Evolutionary conservation across 2,797 vertebrate species (phyloP).

Genomic region (Triplophysa yarkandensis): DNA sequence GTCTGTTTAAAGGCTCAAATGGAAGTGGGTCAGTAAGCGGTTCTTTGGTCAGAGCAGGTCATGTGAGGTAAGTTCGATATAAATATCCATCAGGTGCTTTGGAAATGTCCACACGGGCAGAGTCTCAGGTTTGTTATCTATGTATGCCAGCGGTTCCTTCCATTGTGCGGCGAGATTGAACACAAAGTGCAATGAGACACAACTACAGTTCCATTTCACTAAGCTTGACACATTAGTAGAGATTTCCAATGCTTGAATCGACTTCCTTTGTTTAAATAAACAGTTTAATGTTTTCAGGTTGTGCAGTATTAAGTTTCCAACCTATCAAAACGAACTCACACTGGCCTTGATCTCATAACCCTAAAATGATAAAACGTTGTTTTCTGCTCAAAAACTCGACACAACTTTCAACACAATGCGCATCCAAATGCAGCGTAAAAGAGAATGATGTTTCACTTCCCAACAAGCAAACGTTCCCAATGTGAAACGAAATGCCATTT

Average conservation of each 20-base stretch:
- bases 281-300: not conserved
- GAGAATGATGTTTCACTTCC: not conserved
- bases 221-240: slow-evolving; percentile 2
- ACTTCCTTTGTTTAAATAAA: not conserved
- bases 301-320: not conserved
- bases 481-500: slow-evolving; percentile 1
- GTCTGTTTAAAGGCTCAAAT: slow-evolving; percentile 72
- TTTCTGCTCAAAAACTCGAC: not conserved
- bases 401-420: not conserved
- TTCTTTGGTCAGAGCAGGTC: slow-evolving; percentile 47
- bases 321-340: not conserved
- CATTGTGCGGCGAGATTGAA: slow-evolving; percentile 54
- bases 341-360: not conserved
- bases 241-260: not conserved
- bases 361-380: not conserved
- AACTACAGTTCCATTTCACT: slow-evolving; percentile 1
- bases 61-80: slow-evolving; percentile 60
- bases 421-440: not conserved
- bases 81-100: slow-evolving; percentile 57
- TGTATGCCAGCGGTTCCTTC: slow-evolving; percentile 55
- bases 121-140: slow-evolving; percentile 53
- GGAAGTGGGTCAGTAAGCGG: slow-evolving; percentile 64
- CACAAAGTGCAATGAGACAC: slow-evolving; percentile 45
- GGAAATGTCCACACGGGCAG: slow-evolving; percentile 53
- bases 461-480: not conserved